Conservation (phyloP, 2,113 vertebrate genomes). For the Actinemys pallida region DNA sequence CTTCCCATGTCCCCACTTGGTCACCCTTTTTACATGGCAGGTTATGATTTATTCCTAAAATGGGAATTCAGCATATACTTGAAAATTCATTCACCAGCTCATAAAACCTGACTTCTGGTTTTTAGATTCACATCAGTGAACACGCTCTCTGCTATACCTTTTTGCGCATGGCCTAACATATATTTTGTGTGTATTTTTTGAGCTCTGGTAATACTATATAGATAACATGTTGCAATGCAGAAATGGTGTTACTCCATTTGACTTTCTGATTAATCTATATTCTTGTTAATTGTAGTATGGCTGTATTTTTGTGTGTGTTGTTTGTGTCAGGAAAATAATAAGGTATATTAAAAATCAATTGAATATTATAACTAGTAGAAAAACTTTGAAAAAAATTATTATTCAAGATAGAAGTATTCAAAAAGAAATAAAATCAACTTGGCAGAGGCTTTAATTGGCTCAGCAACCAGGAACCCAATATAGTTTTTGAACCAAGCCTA, state of each 20-base stretch:
- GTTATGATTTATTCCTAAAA: slow-evolving; percentile 17
- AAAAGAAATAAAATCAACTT: slow-evolving; percentile 22
- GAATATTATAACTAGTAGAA: background rate
- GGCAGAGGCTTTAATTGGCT: slow-evolving; percentile 32
- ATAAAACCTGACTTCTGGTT: slow-evolving; percentile 23
- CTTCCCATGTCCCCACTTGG: background rate
- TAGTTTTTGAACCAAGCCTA: slow-evolving; percentile 62
- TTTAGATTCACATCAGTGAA: background rate
- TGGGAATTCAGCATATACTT: slow-evolving; percentile 43
- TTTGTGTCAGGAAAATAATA: background rate
- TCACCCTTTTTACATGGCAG: background rate
- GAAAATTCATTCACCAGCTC: background rate
- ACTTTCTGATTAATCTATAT: slow-evolving; percentile 38
- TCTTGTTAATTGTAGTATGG: background rate
- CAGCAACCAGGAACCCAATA: slow-evolving; percentile 43
- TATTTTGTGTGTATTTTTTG: background rate
- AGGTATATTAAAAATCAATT: background rate
- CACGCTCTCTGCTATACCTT: background rate
- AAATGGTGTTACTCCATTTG: background rate
- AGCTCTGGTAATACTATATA: background rate
- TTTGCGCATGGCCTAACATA: background rate
- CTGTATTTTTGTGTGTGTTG: background rate
- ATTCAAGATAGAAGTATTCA: background rate
- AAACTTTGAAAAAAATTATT: background rate
- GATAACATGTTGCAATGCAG: background rate